A percentile compares a stretch with the other conserved stretches of the same genome.
phyloP scores from a whole-genome alignment of 2,888 invertebrate species.

The Pasiphila rectangulata region DNA sequence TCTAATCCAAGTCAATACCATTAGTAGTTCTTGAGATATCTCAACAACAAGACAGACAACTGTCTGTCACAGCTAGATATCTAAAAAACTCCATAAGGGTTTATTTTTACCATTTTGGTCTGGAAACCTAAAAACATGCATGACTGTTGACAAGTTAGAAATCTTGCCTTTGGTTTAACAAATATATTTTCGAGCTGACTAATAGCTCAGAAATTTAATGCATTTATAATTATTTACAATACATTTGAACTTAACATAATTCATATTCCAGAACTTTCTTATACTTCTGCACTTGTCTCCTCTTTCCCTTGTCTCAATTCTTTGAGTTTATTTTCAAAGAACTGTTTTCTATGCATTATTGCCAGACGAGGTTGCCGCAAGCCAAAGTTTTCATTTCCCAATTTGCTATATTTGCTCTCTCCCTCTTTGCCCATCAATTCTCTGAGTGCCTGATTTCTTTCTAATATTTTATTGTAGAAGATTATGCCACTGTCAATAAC shows the following conservation, averaged over 20 bases:
- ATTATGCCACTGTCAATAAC: slow-evolving; percentile 87
- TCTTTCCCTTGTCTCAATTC: slow-evolving; percentile 38
- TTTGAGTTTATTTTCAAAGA: slow-evolving; percentile 80
- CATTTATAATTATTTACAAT: neutral
- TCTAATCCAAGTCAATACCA: too few relatives aligned
- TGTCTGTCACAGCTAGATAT: too few relatives aligned
- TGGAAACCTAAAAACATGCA: too few relatives aligned
- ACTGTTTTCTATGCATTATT: slow-evolving; percentile 83
- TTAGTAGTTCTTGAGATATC: too few relatives aligned
- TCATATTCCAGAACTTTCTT: slow-evolving; percentile 1
- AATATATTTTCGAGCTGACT: too few relatives aligned
- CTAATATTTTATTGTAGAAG: slow-evolving; percentile 86
- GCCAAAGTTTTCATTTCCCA: slow-evolving; percentile 86
- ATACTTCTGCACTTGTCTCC: slow-evolving; percentile 12
- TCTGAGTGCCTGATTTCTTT: slow-evolving; percentile 87
- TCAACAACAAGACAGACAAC: too few relatives aligned
- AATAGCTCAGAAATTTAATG: too few relatives aligned
- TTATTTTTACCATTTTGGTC: too few relatives aligned
- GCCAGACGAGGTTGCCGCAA: slow-evolving; percentile 84
- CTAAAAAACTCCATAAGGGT: too few relatives aligned
- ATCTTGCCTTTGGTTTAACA: too few relatives aligned
- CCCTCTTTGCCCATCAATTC: slow-evolving; percentile 83
- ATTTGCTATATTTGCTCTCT: slow-evolving; percentile 80
- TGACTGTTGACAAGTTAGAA: too few relatives aligned
- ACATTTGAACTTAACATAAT: neutral